phyloP scores from a whole-genome alignment of 2,113 vertebrate species.

The Eira barbara region DNA sequence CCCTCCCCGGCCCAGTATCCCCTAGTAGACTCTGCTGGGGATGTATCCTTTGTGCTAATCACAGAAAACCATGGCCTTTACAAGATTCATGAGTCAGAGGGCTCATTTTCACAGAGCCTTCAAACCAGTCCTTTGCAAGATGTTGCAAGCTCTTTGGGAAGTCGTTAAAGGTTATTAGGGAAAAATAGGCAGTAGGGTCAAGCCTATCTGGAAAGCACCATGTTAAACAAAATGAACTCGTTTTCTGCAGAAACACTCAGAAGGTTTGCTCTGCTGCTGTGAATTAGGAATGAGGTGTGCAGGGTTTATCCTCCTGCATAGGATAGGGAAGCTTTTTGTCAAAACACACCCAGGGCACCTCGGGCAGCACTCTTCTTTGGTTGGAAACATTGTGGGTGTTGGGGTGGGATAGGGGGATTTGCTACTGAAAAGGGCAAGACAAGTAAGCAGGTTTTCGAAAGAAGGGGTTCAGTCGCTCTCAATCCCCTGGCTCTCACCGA shows the following conservation, averaged over 20 bases:
- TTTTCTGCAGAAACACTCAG: slow-evolving; percentile 40
- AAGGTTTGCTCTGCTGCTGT: not conserved
- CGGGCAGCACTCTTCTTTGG: not conserved
- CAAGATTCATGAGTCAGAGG: slow-evolving; percentile 15
- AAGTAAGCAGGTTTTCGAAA: not conserved
- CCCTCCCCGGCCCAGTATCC: not conserved
- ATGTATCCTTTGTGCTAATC: not conserved
- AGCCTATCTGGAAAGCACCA: not conserved
- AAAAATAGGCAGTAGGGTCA: not conserved
- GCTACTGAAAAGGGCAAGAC: not conserved
- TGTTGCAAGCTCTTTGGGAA: slow-evolving; percentile 26
- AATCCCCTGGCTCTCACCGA: slow-evolving; percentile 1
- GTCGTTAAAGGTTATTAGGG: not conserved
- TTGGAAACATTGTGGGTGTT: not conserved
- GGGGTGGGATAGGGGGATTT: accelerated
- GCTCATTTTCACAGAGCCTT: slow-evolving; percentile 34
- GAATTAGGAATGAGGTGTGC: not conserved
- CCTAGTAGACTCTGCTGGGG: not conserved
- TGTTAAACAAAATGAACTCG: slow-evolving; percentile 40
- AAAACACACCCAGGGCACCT: not conserved
- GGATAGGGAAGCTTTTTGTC: not conserved
- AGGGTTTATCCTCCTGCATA: not conserved
- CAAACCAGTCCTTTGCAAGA: not conserved
- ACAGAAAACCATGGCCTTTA: slow-evolving; percentile 38
- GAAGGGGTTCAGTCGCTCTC: not conserved